Conservation (phyloP, 2,113 vertebrate species). For the Budorcas taxicolor region DNA sequence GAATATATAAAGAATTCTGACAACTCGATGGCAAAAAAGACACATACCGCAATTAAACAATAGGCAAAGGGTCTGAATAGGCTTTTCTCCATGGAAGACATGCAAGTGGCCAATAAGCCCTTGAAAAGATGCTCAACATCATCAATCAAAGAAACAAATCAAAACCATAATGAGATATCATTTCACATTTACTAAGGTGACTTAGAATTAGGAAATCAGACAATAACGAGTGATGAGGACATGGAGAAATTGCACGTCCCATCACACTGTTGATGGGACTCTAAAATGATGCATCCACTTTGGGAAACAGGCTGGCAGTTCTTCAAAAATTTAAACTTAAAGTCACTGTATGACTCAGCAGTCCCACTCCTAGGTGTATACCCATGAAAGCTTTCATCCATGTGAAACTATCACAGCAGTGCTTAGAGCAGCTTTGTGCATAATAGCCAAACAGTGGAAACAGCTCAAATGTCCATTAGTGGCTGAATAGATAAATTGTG, state of each 20-base stretch:
- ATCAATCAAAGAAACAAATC: neutral
- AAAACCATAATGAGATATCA: neutral
- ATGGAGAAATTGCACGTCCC: neutral
- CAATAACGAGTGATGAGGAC: neutral
- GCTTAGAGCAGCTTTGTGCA: neutral
- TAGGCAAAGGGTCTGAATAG: neutral
- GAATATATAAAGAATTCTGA: neutral
- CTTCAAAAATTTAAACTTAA: neutral
- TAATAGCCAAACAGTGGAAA: neutral
- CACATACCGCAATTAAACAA: neutral
- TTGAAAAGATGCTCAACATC: neutral
- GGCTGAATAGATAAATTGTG: neutral
- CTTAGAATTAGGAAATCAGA: neutral
- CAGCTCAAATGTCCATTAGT: neutral
- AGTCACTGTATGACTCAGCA: neutral
- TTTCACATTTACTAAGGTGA: neutral
- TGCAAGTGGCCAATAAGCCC: neutral
- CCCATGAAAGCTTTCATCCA: neutral
- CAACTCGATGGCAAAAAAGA: neutral
- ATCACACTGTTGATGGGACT: neutral
- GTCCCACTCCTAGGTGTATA: neutral
- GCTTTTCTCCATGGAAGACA: neutral
- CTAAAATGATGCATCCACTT: neutral
- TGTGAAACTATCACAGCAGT: neutral
- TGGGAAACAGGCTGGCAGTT: neutral